Percentiles rank a stretch among this genome's conserved stretches.
Conservation (phyloP, 64 coral and sea anemone genomes). For the Orbicella faveolata region DNA sequence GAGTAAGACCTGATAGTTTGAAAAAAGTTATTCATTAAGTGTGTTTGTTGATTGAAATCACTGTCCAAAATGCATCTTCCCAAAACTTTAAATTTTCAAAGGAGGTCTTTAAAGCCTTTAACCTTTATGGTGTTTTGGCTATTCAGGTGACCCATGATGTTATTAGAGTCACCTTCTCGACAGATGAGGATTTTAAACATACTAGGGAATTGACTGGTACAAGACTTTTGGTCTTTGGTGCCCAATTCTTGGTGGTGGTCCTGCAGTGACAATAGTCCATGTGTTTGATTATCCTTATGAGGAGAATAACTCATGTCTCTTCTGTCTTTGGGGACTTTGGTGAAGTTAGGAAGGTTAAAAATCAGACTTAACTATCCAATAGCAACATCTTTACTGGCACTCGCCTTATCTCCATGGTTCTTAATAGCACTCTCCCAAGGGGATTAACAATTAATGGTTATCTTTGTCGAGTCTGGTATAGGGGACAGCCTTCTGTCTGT, state of each 20-base stretch:
- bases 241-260: not conserved
- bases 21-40: no score
- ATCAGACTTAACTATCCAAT: not conserved
- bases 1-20: no score
- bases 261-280: not conserved
- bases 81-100: not conserved
- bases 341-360: not conserved
- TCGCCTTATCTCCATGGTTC: not conserved
- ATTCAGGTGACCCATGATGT: no score
- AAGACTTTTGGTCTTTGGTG: no score
- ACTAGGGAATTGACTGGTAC: no score
- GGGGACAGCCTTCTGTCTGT: not conserved
- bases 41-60: no score
- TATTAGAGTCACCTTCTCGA: no score
- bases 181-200: no score
- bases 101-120: no score
- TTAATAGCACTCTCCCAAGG: not conserved
- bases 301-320: not conserved
- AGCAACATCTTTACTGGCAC: not conserved
- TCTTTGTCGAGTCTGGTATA: not conserved
- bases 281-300: not conserved
- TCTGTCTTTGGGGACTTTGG: not conserved
- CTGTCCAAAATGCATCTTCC: not conserved
- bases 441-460: not conserved
- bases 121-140: no score